Evolutionary conservation across 1,140 invertebrate species (phyloP).

Genomic region (Cydia amplana): DNA sequence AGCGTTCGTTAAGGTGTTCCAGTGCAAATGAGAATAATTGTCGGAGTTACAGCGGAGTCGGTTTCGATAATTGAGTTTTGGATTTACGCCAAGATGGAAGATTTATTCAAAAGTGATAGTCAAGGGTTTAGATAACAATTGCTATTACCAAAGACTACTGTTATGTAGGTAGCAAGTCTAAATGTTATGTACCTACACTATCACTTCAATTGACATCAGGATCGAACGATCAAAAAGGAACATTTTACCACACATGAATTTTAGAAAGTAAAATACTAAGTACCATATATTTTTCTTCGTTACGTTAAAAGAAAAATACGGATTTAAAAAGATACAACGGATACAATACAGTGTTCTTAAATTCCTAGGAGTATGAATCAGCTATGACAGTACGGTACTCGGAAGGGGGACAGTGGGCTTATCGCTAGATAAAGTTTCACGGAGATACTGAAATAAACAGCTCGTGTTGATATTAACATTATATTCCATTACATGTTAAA

Average conservation of each 20-base stretch:
- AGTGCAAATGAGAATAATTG: slow-evolving; percentile 70
- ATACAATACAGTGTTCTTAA: background rate
- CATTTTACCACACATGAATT: too few species aligned
- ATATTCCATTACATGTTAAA: too few species aligned
- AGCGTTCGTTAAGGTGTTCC: slow-evolving; percentile 63
- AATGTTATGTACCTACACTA: too few species aligned
- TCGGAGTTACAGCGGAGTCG: slow-evolving; percentile 51
- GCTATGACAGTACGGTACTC: slow-evolving; percentile 18
- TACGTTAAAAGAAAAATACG: background rate
- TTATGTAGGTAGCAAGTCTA: too few species aligned
- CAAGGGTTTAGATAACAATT: background rate
- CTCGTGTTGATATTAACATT: slow-evolving; percentile 8
- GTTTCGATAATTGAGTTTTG: slow-evolving; percentile 71
- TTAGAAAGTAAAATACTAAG: too few species aligned
- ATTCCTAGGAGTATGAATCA: slow-evolving; percentile 3
- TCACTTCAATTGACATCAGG: too few species aligned
- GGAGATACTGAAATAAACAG: background rate
- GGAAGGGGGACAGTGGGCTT: slow-evolving; percentile 23
- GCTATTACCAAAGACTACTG: background rate
- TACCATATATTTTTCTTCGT: too few species aligned
- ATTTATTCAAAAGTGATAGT: slow-evolving; percentile 11
- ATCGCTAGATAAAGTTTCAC: slow-evolving; percentile 7
- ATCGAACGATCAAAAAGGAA: too few species aligned
- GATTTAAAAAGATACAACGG: background rate
- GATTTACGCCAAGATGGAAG: slow-evolving; percentile 57